Percentiles rank a stretch among this genome's conserved stretches.
phyloP scores from a whole-genome alignment of 2,797 vertebrate species.

The Petrocephalus schoutedeni region DNA sequence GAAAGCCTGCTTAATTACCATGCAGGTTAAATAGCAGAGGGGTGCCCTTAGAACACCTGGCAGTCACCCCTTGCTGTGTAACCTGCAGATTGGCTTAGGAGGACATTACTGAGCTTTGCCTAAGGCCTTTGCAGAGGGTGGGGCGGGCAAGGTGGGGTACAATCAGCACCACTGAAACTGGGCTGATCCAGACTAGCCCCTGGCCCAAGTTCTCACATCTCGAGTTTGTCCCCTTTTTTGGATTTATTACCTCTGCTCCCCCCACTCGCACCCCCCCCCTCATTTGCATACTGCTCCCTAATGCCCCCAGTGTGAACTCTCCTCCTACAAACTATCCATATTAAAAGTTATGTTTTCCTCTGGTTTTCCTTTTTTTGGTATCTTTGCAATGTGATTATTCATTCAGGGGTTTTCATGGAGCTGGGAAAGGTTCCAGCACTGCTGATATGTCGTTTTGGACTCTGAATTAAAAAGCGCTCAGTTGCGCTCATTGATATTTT shows the following conservation, averaged over 20 bases:
- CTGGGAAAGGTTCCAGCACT: conserved; percentile 14
- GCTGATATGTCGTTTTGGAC: conserved; percentile 15
- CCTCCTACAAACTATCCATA: conserved; percentile 9
- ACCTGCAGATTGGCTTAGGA: background rate
- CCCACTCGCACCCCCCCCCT: too few relatives aligned
- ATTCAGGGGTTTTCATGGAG: background rate
- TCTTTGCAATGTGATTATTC: conserved; percentile 13
- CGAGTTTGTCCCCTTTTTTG: background rate
- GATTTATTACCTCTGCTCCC: background rate
- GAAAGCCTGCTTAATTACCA: background rate
- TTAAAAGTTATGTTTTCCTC: conserved; percentile 1
- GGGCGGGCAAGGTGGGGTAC: background rate
- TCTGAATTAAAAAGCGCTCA: conserved; percentile 29
- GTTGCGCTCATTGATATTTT: conserved; percentile 32
- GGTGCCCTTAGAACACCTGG: background rate
- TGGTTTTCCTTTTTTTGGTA: background rate
- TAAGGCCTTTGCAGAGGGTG: background rate
- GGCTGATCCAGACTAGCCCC: background rate
- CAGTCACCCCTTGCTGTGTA: background rate
- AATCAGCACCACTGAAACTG: background rate
- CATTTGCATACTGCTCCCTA: background rate
- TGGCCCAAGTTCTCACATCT: background rate
- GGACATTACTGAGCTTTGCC: background rate
- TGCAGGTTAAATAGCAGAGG: background rate
- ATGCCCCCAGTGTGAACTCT: background rate